phyloP scores from a whole-genome alignment of 1,140 invertebrate species.

The Temnothorax longispinosus region DNA sequence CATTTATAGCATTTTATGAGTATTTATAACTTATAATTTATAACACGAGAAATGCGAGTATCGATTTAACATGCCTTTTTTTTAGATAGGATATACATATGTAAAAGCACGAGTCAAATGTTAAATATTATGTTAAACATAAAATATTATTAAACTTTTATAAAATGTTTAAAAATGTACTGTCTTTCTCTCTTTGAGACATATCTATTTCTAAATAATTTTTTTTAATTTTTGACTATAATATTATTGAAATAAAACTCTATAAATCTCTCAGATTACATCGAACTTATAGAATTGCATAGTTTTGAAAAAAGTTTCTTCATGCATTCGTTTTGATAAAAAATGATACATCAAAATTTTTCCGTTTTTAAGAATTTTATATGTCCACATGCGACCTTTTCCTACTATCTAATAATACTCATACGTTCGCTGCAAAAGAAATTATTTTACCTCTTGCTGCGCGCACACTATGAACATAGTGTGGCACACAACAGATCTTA shows the following conservation, averaged over 20 bases:
- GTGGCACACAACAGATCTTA: conserved; percentile 25
- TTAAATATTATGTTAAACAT: not conserved
- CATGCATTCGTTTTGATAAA: not conserved
- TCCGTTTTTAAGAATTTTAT: not conserved
- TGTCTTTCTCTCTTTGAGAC: not conserved
- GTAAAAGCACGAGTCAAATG: not conserved
- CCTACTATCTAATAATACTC: conserved; percentile 17
- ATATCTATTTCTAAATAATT: not conserved
- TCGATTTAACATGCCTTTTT: too few species aligned
- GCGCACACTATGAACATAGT: not conserved
- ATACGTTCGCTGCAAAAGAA: not conserved
- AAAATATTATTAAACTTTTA: not conserved
- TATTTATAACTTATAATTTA: too few species aligned
- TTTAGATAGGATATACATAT: not conserved
- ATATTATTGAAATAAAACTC: not conserved
- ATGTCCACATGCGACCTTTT: not conserved
- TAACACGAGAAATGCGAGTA: too few species aligned
- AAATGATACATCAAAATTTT: not conserved
- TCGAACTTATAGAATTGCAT: not conserved
- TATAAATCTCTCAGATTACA: not conserved
- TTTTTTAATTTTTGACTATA: not conserved
- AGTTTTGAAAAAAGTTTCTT: not conserved
- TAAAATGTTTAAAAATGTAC: not conserved
- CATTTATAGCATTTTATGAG: not conserved
- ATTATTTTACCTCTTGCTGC: conserved; percentile 21